Conservation (phyloP, 2,113 vertebrate species). For the Trogon surrucura region DNA sequence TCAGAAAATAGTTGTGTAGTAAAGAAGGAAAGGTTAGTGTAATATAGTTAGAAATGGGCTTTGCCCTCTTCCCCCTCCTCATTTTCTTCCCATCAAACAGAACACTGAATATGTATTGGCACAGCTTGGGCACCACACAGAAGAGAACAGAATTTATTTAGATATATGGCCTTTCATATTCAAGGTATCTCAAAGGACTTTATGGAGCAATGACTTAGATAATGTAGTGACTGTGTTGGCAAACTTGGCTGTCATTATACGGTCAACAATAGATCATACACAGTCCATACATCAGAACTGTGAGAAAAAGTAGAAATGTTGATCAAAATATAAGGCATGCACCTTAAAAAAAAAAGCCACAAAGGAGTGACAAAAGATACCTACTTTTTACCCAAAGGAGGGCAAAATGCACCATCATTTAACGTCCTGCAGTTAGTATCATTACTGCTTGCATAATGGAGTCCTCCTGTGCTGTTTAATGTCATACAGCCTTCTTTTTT, state of each 20-base stretch:
- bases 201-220: slow-evolving; percentile 66
- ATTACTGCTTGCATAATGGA: background rate
- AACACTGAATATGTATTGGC: slow-evolving; percentile 68
- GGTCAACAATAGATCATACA: slow-evolving; percentile 54
- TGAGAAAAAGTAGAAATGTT: slow-evolving; percentile 39
- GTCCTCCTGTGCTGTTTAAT: background rate
- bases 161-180: slow-evolving; percentile 69
- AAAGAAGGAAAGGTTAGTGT: slow-evolving; percentile 14
- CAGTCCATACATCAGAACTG: slow-evolving; percentile 14
- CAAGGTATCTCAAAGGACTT: slow-evolving; percentile 71
- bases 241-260: slow-evolving; percentile 66
- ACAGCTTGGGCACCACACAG: slow-evolving; percentile 42
- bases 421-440: background rate
- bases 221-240: slow-evolving; percentile 68
- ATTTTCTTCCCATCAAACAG: slow-evolving; percentile 16
- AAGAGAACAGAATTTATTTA: slow-evolving; percentile 64
- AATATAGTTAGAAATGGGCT: background rate
- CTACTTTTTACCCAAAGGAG: background rate
- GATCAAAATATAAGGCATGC: slow-evolving; percentile 31
- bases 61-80: background rate
- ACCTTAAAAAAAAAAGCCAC: background rate
- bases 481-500: background rate
- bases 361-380: background rate
- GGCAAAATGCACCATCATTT: background rate
- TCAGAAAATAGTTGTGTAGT: background rate